Evolutionary conservation across 1,140 invertebrate species (phyloP), one percentile per base, ranked within the genome.

Genomic region (Maniola jurtina): DNA sequence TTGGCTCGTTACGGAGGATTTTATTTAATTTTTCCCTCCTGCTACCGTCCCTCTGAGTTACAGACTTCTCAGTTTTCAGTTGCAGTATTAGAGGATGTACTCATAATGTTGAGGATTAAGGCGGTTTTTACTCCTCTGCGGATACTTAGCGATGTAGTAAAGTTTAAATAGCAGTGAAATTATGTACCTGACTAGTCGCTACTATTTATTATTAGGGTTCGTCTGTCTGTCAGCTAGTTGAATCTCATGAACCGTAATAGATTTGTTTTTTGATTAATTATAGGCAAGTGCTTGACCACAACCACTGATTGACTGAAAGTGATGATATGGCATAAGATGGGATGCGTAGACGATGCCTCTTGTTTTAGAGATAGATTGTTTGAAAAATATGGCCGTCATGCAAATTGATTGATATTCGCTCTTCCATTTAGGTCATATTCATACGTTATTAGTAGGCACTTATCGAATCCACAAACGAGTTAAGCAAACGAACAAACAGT

Each of bases 21-120:
- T 83, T 83, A 83, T 88, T 86, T 80, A 80, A 84, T 84, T 84
- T 74, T 78, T 78, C 72, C 68, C 42, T 45, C 52, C 60, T 61
- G 52, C 71, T 38, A 45, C 64, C 60, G 40, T 62, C 68, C 55
- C 65, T 45, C 58, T 45, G 58, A 61, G 48, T 61, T 45, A 40
- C 25, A 15, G 66, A 68, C 54, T 61, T 58, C 56, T 64, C 61
- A 56, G 56, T 61, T 58, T 48, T 64, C 61, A 56, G 56, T 40
- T 62, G 52, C 54, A 64, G 50, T 56, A 55, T 63, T 52, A 64
- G 54, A 33, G 50, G 25, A 50, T 42, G 35, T 65, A 55, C 54
- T 42, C 9, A 4, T 25, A 25, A 25, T 25, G 13, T 5, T 2
- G 48, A 57, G 60, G 57, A 66, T 60, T 66, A 66, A 66, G 15